Conservation (phyloP, 2,888 invertebrate genomes). For the Erynnis tages region DNA sequence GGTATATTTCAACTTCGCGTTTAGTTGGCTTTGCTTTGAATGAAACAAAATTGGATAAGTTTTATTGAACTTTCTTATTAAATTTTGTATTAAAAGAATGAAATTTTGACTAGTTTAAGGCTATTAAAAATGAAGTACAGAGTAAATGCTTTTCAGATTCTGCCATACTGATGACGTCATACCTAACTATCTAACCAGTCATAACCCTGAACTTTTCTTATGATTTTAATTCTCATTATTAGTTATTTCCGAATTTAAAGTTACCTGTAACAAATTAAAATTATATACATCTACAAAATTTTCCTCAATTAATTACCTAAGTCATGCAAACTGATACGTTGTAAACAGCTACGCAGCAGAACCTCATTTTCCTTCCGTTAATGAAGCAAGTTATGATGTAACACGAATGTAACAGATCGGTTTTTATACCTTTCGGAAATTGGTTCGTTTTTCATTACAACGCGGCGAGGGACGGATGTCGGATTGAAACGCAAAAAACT, state of each 20-base stretch:
- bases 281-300: no score
- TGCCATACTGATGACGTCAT: no score
- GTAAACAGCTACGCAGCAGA: background rate
- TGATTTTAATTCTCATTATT: no score
- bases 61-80: conserved; percentile 3
- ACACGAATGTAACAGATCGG: conserved; percentile 48
- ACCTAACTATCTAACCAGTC: no score
- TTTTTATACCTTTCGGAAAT: conserved; percentile 59
- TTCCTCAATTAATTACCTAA: no score
- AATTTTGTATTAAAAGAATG: no score
- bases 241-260: no score
- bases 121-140: no score
- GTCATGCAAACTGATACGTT: background rate
- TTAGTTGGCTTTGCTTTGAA: background rate
- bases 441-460: conserved; percentile 71
- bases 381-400: conserved; percentile 7
- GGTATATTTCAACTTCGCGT: conserved; percentile 1
- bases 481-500: conserved; percentile 67
- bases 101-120: no score
- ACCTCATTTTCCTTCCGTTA: conserved; percentile 10
- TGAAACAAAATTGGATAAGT: conserved; percentile 2
- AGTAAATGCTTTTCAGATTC: no score
- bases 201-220: no score
- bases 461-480: conserved; percentile 55
- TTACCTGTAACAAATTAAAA: no score